These are phyloP conservation scores for Colossoma macropomum DNA, from an alignment of 2,113 vertebrate genomes.

Conservation along the genomic window DNA sequence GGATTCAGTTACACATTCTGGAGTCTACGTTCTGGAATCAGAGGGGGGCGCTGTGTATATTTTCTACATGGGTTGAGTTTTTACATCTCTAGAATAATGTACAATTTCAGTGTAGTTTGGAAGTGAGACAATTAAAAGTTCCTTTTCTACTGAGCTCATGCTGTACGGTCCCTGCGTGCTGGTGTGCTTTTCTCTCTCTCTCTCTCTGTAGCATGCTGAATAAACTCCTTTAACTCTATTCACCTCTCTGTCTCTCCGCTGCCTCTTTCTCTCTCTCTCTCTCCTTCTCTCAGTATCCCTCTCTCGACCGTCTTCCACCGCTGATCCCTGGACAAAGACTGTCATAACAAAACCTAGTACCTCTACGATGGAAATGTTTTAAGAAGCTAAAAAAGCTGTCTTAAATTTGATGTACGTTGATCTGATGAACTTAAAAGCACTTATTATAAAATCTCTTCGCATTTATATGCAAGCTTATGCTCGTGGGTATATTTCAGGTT, in stretches of 20 bases:
- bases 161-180: conserved; percentile 67
- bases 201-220: conserved; percentile 93
- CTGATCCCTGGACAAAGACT: too few relatives aligned
- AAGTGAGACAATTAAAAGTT: conserved; percentile 91
- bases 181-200: conserved; percentile 85
- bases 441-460: too few relatives aligned
- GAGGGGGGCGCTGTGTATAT: conserved; percentile 83
- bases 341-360: too few relatives aligned
- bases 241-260: conserved; percentile 91
- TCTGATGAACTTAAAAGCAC: too few relatives aligned
- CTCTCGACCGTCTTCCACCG: neutral
- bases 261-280: conserved; percentile 80
- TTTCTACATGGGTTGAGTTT: conserved; percentile 90
- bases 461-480: too few relatives aligned
- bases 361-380: too few relatives aligned
- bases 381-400: too few relatives aligned
- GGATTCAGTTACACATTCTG: conserved; percentile 81
- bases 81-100: conserved; percentile 90
- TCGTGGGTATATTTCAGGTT: too few relatives aligned
- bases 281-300: conserved; percentile 74
- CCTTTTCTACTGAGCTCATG: conserved; percentile 86
- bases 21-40: conserved; percentile 72
- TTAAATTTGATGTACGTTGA: too few relatives aligned
- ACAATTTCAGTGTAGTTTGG: conserved; percentile 89
- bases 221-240: conserved; percentile 92